Conservation (phyloP, 2,888 invertebrate species). For the Andrena bicolor region DNA sequence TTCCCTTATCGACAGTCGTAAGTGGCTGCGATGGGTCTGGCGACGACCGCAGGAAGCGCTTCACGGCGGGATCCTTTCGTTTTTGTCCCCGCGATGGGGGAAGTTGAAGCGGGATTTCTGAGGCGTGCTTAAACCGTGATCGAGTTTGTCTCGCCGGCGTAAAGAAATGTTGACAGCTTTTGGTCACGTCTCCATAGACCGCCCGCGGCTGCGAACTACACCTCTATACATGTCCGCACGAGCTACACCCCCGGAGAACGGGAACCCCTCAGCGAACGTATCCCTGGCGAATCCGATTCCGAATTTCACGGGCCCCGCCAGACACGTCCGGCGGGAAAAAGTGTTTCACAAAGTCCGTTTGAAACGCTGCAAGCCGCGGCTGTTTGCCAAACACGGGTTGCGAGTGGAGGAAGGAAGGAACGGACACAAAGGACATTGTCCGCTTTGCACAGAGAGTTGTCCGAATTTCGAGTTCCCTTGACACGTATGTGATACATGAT, state of each 20-base stretch:
- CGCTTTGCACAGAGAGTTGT: neutral
- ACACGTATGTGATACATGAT: too few species aligned
- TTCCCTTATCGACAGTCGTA: slow-evolving; percentile 33
- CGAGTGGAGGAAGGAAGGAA: neutral
- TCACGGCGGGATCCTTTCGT: slow-evolving; percentile 25
- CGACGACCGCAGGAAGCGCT: slow-evolving; percentile 49
- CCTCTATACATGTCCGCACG: slow-evolving; percentile 36
- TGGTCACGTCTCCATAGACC: slow-evolving; percentile 75
- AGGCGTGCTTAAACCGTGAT: slow-evolving; percentile 60
- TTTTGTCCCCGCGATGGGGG: slow-evolving; percentile 14
- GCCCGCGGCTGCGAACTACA: slow-evolving; percentile 49
- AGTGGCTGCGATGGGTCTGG: slow-evolving; percentile 39
- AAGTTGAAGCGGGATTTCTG: slow-evolving; percentile 22
- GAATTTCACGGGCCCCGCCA: slow-evolving; percentile 38
- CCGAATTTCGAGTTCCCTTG: too few species aligned
- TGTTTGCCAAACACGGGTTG: slow-evolving; percentile 25
- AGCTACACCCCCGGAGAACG: slow-evolving; percentile 12
- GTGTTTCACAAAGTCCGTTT: neutral
- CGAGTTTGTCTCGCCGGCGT: slow-evolving; percentile 61
- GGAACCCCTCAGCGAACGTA: slow-evolving; percentile 26
- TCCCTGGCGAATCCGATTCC: slow-evolving; percentile 46
- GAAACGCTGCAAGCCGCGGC: slow-evolving; percentile 11
- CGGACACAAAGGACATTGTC: neutral
- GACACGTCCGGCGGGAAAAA: slow-evolving; percentile 3
- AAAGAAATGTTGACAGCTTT: slow-evolving; percentile 71